Base-by-base conservation (phyloP, 2,113 vertebrate species). In the Nerophis lumbriciformis region DNA sequence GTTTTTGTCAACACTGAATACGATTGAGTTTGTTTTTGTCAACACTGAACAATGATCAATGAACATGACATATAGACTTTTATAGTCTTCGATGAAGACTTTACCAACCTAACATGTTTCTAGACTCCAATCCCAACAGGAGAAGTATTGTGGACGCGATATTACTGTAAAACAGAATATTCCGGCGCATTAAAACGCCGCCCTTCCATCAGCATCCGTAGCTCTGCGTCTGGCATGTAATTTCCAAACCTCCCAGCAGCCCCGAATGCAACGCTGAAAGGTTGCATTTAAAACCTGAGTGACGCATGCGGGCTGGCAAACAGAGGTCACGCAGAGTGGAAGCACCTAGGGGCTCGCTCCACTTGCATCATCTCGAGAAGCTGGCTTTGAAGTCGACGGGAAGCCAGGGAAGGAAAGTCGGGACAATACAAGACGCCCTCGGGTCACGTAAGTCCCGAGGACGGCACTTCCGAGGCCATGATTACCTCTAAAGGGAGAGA, bases 371-470 rank as follows among this genome's bases (percentile, higher is more conserved):
- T 5, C 10, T 59, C 48, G 53, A 51, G 5, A 9, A 36, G 19
- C 49, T 63, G 52, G 12, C 51, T 36, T 47, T 53, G 58, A 68
- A n/a, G 56, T 19, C 59, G 54, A 28, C 16, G 47, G 19, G 44
- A 68, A 39, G 28, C 13, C 10, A 19, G 38, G 19, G 53, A 48
- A 19, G 61, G 57, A 66, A 59, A 71, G 36, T 21, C 45, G 21
- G 63, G 60, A 71, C 65, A 47, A 15, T 6, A 3, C 36, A 37
- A 60, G 62, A 65, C 64, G 48, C 74, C 42, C 48, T 50, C 66
- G 67, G 84, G 81, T 81, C 74, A 83, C 68, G 65, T 48, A 55
- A 76, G 71, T 79, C 73, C 56, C 68, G 66, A 77, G 72, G 72
- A 82, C 63, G 56, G 64, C 63, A 64, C 76, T 78, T 72, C 74